phyloP scores from a whole-genome alignment of 1,140 invertebrate genomes.

The Drosophila takahashii region DNA sequence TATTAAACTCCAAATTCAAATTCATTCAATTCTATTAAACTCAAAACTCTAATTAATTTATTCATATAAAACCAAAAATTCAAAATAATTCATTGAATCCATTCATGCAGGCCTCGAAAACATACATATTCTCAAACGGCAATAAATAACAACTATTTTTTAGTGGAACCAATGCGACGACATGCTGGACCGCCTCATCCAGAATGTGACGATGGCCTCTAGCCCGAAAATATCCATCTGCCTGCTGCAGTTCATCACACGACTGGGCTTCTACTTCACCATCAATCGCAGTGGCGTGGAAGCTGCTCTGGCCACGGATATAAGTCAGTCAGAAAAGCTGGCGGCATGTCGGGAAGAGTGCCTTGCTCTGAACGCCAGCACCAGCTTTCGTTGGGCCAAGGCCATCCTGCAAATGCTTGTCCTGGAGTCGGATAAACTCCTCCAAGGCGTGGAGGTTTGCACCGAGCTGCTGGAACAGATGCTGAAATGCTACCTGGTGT shows the following conservation, averaged over 20 bases:
- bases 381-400: slow-evolving; percentile 69
- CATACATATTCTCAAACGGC: not conserved
- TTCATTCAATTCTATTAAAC: no score
- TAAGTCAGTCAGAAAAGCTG: slow-evolving; percentile 24
- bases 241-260: slow-evolving; percentile 57
- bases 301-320: slow-evolving; percentile 30
- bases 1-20: no score
- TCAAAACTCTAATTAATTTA: no score
- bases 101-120: no score
- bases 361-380: slow-evolving; percentile 41
- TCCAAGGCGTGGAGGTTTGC: slow-evolving; percentile 38
- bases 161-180: slow-evolving; percentile 75
- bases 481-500: slow-evolving; percentile 62
- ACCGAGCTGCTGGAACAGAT: slow-evolving; percentile 35
- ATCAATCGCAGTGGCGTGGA: slow-evolving; percentile 53
- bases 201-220: slow-evolving; percentile 56
- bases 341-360: slow-evolving; percentile 39
- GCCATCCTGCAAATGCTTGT: slow-evolving; percentile 64
- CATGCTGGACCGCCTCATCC: slow-evolving; percentile 62
- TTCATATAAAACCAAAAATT: no score
- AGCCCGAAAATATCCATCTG: slow-evolving; percentile 43
- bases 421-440: slow-evolving; percentile 61
- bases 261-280: slow-evolving; percentile 59
- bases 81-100: no score
- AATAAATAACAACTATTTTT: not conserved